Conservation (phyloP, 2,797 vertebrate species). For the Anguilla megastoma region DNA sequence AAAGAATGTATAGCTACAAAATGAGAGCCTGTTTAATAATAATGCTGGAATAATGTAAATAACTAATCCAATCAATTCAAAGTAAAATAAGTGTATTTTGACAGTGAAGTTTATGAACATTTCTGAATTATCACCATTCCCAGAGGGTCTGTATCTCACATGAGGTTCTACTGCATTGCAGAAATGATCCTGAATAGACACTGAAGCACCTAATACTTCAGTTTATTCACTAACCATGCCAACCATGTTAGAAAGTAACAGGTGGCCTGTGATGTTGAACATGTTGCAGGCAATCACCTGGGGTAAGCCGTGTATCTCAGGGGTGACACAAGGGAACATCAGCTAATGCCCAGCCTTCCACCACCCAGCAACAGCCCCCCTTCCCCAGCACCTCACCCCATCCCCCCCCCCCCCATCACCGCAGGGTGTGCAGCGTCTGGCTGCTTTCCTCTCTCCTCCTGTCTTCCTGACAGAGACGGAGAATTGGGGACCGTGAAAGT, state of each 20-base stretch:
- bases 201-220: neutral
- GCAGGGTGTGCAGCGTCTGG: conserved; percentile 54
- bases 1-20: neutral
- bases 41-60: no score
- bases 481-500: conserved; percentile 74
- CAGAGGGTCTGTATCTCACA: neutral
- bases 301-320: conserved; percentile 39
- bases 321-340: conserved; percentile 55
- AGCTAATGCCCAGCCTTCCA: neutral
- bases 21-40: no score
- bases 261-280: conserved; percentile 1
- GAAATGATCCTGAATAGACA: neutral
- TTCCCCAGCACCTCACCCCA: conserved; percentile 35
- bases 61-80: no score
- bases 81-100: neutral
- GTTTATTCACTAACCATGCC: neutral
- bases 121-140: neutral
- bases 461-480: conserved; percentile 57
- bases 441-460: conserved; percentile 28
- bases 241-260: neutral
- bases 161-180: neutral
- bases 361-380: neutral
- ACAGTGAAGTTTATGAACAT: neutral
- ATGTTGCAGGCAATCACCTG: conserved; percentile 26
- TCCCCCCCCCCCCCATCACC: conserved; percentile 44